Evolutionary conservation across 2,888 invertebrate species (phyloP).

Genomic region (Proisotoma minuta): DNA sequence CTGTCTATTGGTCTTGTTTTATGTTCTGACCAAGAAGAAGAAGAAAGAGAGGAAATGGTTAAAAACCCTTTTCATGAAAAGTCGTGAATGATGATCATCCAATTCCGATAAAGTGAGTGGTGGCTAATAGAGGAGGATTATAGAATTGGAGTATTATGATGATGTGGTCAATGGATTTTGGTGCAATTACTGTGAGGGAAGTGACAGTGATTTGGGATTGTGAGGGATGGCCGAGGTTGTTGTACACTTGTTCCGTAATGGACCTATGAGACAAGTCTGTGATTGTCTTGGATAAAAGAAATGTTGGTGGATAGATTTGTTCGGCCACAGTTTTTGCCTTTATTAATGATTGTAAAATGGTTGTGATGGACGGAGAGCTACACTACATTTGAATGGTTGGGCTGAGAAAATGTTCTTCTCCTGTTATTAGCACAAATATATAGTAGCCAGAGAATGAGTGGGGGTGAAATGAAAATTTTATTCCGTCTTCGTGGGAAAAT

Average conservation of each 20-base stretch:
- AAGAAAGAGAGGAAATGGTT: background rate
- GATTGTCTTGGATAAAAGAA: slow-evolving; percentile 9
- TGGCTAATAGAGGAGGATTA: background rate
- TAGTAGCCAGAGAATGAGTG: slow-evolving; percentile 15
- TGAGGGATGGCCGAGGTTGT: background rate
- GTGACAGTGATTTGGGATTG: slow-evolving; percentile 13
- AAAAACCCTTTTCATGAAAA: slow-evolving; percentile 12
- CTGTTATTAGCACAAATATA: slow-evolving; percentile 14
- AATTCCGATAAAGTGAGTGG: slow-evolving; percentile 6
- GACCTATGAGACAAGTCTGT: slow-evolving; percentile 2
- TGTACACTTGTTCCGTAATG: background rate
- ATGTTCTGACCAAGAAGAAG: background rate
- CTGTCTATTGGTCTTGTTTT: background rate
- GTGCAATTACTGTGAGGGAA: slow-evolving; percentile 1
- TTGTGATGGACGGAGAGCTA: slow-evolving; percentile 36
- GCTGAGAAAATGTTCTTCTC: slow-evolving; percentile 14
- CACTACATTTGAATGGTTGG: slow-evolving; percentile 17
- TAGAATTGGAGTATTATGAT: background rate
- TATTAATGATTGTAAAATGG: slow-evolving; percentile 45
- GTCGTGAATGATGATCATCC: slow-evolving; percentile 11
- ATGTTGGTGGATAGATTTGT: slow-evolving; percentile 15
- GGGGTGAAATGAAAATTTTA: slow-evolving; percentile 39
- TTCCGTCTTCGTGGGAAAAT: slow-evolving; percentile 46
- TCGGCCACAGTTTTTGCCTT: slow-evolving; percentile 26
- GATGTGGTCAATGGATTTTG: slow-evolving; percentile 1